A percentile compares a stretch with the other conserved stretches of the same genome.
Evolutionary conservation across 1,140 invertebrate species (phyloP).

Genomic region (Caerostris extrusa): DNA sequence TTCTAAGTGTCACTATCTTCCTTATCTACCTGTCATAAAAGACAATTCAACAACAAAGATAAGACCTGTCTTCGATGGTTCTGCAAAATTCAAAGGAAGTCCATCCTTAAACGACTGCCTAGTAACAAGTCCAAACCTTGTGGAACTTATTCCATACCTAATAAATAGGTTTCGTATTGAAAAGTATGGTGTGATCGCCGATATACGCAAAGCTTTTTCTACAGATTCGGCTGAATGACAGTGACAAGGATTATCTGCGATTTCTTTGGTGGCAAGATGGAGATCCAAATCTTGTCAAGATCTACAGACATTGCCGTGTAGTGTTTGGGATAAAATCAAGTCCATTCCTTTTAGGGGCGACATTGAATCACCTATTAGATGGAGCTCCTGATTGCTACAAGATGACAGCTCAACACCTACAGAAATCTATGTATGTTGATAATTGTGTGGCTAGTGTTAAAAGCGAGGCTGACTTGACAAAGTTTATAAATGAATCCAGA

Average conservation of each 20-base stretch:
- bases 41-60: conserved; percentile 77
- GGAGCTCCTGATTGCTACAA: too few relatives aligned
- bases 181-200: neutral
- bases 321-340: too few relatives aligned
- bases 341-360: too few relatives aligned
- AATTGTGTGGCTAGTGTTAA: neutral
- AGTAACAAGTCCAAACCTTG: neutral
- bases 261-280: too few relatives aligned
- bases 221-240: too few relatives aligned
- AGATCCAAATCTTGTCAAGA: too few relatives aligned
- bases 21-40: neutral
- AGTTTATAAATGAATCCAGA: conserved; percentile 13
- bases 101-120: conserved; percentile 74
- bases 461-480: neutral
- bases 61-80: conserved; percentile 79
- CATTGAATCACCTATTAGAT: too few relatives aligned
- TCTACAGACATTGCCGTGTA: too few relatives aligned
- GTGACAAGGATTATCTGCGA: neutral
- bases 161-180: too few relatives aligned
- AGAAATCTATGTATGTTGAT: too few relatives aligned
- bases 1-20: conserved; percentile 1
- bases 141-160: too few relatives aligned
- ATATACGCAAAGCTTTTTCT: neutral
- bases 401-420: too few relatives aligned
- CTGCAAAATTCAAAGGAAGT: conserved; percentile 47